A percentile compares a stretch with the other conserved stretches of the same genome.
Evolutionary conservation across 2,888 invertebrate species (phyloP).

Genomic region (Drosophila neonasuta): DNA sequence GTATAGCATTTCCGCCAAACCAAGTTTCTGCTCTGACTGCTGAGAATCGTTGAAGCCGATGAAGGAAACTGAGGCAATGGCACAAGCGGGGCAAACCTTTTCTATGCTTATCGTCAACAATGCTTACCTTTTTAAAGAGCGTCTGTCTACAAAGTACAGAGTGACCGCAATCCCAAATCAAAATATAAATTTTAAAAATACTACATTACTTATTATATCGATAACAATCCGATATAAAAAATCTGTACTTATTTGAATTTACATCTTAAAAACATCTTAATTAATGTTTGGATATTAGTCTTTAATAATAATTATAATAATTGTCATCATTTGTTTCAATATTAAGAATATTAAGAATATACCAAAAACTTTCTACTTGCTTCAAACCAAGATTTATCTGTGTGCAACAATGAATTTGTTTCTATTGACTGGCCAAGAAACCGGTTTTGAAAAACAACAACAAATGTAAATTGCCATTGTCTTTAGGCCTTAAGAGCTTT

Average conservation of each 20-base stretch:
- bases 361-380: conserved; percentile 3
- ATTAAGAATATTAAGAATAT: not conserved
- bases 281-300: not conserved
- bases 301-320: not conserved
- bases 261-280: not conserved
- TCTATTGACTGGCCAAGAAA: conserved; percentile 43
- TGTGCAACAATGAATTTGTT: conserved; percentile 15
- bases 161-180: not conserved
- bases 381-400: not conserved
- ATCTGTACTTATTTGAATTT: not conserved
- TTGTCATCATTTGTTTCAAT: no score
- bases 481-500: conserved; percentile 47
- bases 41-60: conserved; percentile 1
- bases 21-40: conserved; percentile 3
- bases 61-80: not conserved
- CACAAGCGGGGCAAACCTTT: conserved; percentile 20
- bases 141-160: not conserved
- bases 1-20: conserved; percentile 20
- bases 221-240: not conserved
- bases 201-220: not conserved
- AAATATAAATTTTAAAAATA: not conserved
- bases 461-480: conserved; percentile 23
- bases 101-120: conserved; percentile 1
- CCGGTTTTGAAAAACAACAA: conserved; percentile 43
- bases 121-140: no score